phyloP scores from a whole-genome alignment of 1,140 invertebrate genomes.

The Tetraneura akinire region DNA sequence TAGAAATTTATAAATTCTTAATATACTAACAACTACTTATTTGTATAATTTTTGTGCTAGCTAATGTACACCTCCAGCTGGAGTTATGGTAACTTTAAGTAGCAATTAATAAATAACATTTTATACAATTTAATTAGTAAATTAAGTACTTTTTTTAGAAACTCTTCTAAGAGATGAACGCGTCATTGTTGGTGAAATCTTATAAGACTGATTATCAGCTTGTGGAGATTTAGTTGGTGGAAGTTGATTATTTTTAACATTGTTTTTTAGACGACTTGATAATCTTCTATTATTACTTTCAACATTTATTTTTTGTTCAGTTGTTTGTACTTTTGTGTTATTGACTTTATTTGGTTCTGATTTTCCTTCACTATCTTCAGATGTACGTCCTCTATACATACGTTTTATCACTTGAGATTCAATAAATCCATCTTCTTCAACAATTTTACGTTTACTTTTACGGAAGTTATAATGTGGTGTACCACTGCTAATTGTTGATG shows the following conservation, averaged over 20 bases:
- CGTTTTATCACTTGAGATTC: slow-evolving; percentile 51
- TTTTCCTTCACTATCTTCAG: slow-evolving; percentile 31
- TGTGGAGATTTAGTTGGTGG: slow-evolving; percentile 23
- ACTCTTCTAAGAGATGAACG: slow-evolving; percentile 26
- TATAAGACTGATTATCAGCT: not conserved
- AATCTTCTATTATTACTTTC: slow-evolving; percentile 20
- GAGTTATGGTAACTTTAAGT: slow-evolving; percentile 42
- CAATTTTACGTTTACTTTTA: slow-evolving; percentile 45
- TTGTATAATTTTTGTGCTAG: slow-evolving; percentile 9
- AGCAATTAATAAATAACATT: slow-evolving; percentile 18
- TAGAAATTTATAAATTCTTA: not conserved
- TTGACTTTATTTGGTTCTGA: not conserved
- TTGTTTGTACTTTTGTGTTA: not conserved
- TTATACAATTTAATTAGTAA: not conserved
- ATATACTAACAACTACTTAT: not conserved
- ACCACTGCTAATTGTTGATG: slow-evolving; percentile 44
- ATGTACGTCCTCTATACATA: slow-evolving; percentile 39
- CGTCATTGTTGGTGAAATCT: slow-evolving; percentile 19
- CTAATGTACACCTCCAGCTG: slow-evolving; percentile 9
- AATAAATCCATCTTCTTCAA: slow-evolving; percentile 45
- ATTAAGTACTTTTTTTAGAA: slow-evolving; percentile 30
- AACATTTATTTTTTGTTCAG: slow-evolving; percentile 16
- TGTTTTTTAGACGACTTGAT: slow-evolving; percentile 34
- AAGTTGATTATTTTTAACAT: slow-evolving; percentile 18
- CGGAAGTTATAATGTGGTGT: slow-evolving; percentile 46